These are phyloP conservation scores for Lepilemur ruficaudatus DNA, from an alignment of 2,797 vertebrate species.

Conservation along the genomic window DNA sequence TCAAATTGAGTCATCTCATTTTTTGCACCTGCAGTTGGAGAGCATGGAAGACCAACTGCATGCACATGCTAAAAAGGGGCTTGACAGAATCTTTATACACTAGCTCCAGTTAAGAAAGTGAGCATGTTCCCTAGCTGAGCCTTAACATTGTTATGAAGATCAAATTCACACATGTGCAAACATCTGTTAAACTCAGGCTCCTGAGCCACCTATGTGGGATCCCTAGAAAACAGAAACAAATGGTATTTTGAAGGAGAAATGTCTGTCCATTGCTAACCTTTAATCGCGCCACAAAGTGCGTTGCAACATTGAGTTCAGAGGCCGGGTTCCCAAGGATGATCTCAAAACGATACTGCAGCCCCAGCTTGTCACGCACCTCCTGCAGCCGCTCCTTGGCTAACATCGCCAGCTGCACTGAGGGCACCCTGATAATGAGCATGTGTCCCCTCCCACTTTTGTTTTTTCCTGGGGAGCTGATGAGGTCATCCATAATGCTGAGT, in stretches of 20 bases:
- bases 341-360: conserved; percentile 95
- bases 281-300: conserved; percentile 91
- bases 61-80: not conserved
- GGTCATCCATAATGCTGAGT: conserved; percentile 95
- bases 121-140: not conserved
- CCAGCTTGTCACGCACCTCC: conserved; percentile 95
- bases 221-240: conserved; percentile 12
- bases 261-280: conserved; percentile 86
- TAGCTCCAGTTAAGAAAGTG: not conserved
- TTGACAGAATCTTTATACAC: not conserved
- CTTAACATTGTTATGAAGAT: not conserved
- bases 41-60: conserved; percentile 53
- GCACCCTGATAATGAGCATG: conserved; percentile 97
- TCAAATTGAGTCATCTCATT: conserved; percentile 45
- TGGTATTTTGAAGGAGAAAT: not conserved
- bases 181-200: not conserved
- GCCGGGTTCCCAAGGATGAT: conserved; percentile 95
- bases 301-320: conserved; percentile 89
- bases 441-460: conserved; percentile 92
- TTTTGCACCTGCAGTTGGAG: conserved; percentile 49
- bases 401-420: conserved; percentile 97
- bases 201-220: not conserved
- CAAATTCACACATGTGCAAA: not conserved
- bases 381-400: conserved; percentile 95
- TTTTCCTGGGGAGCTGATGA: conserved; percentile 91